Base-by-base conservation (phyloP, 2,888 invertebrate genomes). In the Spodoptera picta region DNA sequence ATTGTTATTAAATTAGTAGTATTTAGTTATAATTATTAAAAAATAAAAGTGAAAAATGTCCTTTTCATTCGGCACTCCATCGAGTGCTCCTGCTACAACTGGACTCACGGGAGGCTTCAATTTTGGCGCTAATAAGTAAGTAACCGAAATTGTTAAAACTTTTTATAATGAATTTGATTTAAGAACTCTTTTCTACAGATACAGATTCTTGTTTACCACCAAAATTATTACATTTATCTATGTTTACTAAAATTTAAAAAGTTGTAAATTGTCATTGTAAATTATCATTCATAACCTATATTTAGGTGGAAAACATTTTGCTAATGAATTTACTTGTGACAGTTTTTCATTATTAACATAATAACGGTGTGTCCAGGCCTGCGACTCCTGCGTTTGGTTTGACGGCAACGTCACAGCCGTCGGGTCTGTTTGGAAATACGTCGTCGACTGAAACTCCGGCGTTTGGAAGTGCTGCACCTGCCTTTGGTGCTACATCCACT, bases 71-170 rank as follows among this genome's bases (percentile, higher is more conserved):
- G 92, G 92, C 45, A 87, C 93, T 55, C 93, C 95, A 24, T 87
- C 94, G n/a, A 94, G 94, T 83, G 94, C 95, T 52, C 94, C 94
- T 27, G 93, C 94, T n/a, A 87, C 89, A 27, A 83, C 90, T 46
- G 88, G 89, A 2, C 87, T 92, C 27, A 66, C 88, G 4, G 85
- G 87, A 41, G 92, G 95, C 14, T 95, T 95, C 65, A 92, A 87
- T 83, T 95, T 95, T 84, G 94, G 92, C 70, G 92, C 90, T 73
- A 91, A 89, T 81, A 95, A 94, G 94, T 95, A 86, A 89, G 89
- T 87, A 36, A 48, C 23, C 55, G 6, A 43, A 36, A 43, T 14
- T 1, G 36, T 36, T 27, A 9, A 43, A 36, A 60, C 23, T 60
- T 67, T 68, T 55, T 46, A 12, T 0, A 14, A n/a, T 23, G 36